Evolutionary conservation across 2,797 vertebrate genomes (phyloP).

Genomic region (Mormyrops attenuatus): DNA sequence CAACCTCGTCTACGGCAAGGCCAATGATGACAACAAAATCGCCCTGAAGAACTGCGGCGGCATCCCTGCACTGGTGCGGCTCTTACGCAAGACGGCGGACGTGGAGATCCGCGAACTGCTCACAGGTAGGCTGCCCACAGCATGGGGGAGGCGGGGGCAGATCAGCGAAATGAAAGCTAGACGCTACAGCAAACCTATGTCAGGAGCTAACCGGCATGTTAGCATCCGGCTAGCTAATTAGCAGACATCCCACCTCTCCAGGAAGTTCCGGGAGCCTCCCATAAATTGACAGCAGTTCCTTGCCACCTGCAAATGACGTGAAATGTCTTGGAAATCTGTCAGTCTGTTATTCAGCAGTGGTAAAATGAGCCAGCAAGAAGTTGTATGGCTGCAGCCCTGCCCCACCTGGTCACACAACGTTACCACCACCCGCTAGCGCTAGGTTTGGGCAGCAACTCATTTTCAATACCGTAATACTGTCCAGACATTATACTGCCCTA

Average conservation of each 20-base stretch:
- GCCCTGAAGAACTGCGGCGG: slow-evolving; percentile 94
- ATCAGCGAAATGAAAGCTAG: neutral
- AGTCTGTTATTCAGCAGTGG: neutral
- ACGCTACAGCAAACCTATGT: neutral
- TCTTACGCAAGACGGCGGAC: slow-evolving; percentile 84
- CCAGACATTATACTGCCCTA: neutral
- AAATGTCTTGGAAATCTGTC: neutral
- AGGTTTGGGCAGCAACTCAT: neutral
- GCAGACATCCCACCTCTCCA: neutral
- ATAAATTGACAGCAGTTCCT: neutral
- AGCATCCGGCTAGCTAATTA: neutral
- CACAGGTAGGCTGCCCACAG: slow-evolving; percentile 68
- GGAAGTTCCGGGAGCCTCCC: neutral
- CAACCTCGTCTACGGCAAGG: slow-evolving; percentile 94
- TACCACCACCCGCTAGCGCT: neutral
- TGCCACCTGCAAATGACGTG: neutral
- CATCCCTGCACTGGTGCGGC: slow-evolving; percentile 91
- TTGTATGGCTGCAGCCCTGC: neutral
- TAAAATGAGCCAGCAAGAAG: neutral
- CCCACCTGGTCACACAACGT: neutral
- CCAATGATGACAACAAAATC: slow-evolving; percentile 97
- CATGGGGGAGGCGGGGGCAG: neutral
- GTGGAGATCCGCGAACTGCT: slow-evolving; percentile 96
- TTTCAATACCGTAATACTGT: neutral
- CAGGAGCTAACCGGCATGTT: neutral